These are phyloP conservation scores for Bolborhynchus lineola DNA, from an alignment of 2,113 vertebrate genomes.

Conservation along the genomic window DNA sequence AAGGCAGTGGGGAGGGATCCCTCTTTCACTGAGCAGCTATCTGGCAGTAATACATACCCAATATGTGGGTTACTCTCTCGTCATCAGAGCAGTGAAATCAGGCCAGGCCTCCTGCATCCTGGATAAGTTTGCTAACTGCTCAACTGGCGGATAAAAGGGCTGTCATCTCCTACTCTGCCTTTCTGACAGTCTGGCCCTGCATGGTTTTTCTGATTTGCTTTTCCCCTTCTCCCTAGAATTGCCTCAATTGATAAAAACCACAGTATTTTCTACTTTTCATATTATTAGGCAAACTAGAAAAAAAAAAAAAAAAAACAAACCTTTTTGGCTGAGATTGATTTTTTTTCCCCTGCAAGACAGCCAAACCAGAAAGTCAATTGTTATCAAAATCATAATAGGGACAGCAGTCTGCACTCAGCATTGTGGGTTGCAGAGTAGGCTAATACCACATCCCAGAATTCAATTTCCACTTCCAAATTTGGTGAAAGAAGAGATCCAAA, in stretches of 20 bases:
- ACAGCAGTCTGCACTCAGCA: slow-evolving; percentile 27
- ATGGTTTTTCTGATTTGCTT: not conserved
- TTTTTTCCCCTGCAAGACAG: not conserved
- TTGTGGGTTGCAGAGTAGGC: not conserved
- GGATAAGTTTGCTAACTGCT: slow-evolving; percentile 19
- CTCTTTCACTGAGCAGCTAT: not conserved
- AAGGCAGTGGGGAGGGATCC: not conserved
- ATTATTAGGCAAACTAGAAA: not conserved
- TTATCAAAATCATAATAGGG: slow-evolving; percentile 44
- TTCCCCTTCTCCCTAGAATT: not conserved
- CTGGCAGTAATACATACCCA: not conserved
- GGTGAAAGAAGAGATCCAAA: slow-evolving; percentile 1
- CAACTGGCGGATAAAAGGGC: slow-evolving; percentile 7
- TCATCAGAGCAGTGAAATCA: not conserved
- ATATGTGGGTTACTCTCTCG: not conserved
- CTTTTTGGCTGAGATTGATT: not conserved
- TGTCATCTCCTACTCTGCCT: slow-evolving; percentile 55
- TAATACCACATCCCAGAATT: slow-evolving; percentile 42
- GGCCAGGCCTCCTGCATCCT: not conserved
- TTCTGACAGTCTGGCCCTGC: slow-evolving; percentile 8
- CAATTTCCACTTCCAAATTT: slow-evolving; percentile 30
- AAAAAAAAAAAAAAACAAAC: too few species aligned
- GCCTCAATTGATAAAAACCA: not conserved
- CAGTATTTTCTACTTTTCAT: not conserved
- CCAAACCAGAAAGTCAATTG: slow-evolving; percentile 66